Evolutionary conservation across 2,888 invertebrate genomes (phyloP), one percentile per base, ranked within the genome.

Genomic region (Chymomyza procnemis): DNA sequence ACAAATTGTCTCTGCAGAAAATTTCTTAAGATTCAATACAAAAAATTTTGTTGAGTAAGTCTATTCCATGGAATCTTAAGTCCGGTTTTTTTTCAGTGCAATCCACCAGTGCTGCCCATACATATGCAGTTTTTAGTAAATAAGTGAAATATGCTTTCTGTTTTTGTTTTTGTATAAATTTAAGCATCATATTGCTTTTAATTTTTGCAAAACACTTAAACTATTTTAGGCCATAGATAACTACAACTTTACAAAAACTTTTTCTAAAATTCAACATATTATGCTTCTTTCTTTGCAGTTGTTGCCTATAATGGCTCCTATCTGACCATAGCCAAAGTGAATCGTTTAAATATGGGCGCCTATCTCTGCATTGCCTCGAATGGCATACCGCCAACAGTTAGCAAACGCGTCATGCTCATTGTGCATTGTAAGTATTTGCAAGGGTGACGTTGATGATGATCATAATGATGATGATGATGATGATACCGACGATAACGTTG

Each of bases 311-410:
- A 95, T 76, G 95, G 95, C 4, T 92, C 95, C n/a, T 92, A 93
- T 72, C 91, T 95, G 85, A 94, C 94, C 88, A 94, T 95, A 80
- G 93, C 93, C 76, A 93, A 94, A 79, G 95, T 95, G 78, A 95
- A 93, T 84, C 92, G 96, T 71, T 93, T 95, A 70, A 95, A 96
- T 88, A 96, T 96, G 93, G 96, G 96, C 26, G 94, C 95, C 56
- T 96, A 96, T 90, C 92, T 96, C 60, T 96, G 96, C 91, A 96
- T 96, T 76, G 96, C 96, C 5, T 94, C 95, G 78, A 96, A 96
- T 90, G 96, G 96, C 48, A 94, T 96, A 41, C 95, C 95, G 61
- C 95, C 95, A 59, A 94, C 95, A 66, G 95, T 95, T 89, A 95
- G 95, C 92, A 95, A 95, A 90, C 92, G 95, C 77, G 95, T 95